These are phyloP conservation scores for Carabus problematicus DNA, from an alignment of 2,888 invertebrate species.

Conservation along the genomic window DNA sequence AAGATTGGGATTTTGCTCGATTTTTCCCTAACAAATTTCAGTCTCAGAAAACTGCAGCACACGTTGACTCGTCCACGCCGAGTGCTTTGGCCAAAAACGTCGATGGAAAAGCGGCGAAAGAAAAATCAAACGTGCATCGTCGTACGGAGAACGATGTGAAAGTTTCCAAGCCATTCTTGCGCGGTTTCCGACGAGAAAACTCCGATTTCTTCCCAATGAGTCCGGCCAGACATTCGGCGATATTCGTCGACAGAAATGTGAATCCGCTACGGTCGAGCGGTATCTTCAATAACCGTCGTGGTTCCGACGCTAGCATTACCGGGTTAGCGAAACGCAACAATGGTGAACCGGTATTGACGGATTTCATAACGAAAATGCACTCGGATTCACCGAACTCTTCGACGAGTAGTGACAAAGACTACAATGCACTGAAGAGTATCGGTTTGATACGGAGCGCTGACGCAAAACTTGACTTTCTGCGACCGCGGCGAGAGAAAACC, in stretches of 20 bases:
- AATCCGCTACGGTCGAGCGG: slow-evolving; percentile 71
- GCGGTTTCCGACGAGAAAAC: slow-evolving; percentile 83
- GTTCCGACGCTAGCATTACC: slow-evolving; percentile 62
- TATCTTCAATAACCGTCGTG: slow-evolving; percentile 72
- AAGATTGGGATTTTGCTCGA: slow-evolving; percentile 87
- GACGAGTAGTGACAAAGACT: slow-evolving; percentile 57
- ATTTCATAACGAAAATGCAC: slow-evolving; percentile 67
- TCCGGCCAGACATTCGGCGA: slow-evolving; percentile 77
- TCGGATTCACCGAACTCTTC: slow-evolving; percentile 60
- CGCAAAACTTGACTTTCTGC: slow-evolving; percentile 61
- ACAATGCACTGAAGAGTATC: slow-evolving; percentile 51
- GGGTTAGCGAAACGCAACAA: slow-evolving; percentile 61
- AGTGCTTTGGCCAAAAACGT: slow-evolving; percentile 45
- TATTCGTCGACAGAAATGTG: slow-evolving; percentile 63
- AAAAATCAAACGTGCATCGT: slow-evolving; percentile 60
- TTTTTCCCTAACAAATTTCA: slow-evolving; percentile 72
- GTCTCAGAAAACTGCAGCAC: slow-evolving; percentile 39
- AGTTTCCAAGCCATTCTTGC: slow-evolving; percentile 74
- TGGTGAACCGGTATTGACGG: slow-evolving; percentile 75
- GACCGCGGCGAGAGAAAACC: slow-evolving; percentile 85
- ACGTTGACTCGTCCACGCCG: slow-evolving; percentile 43
- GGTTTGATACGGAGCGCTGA: slow-evolving; percentile 48
- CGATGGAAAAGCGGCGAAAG: slow-evolving; percentile 42
- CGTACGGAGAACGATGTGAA: slow-evolving; percentile 78
- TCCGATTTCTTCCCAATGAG: slow-evolving; percentile 83